A percentile compares a stretch with the other conserved stretches of the same genome.
These are phyloP conservation scores for Caenorhabditis becei DNA, from an alignment of 2,888 invertebrate species.

Conservation along the genomic window DNA sequence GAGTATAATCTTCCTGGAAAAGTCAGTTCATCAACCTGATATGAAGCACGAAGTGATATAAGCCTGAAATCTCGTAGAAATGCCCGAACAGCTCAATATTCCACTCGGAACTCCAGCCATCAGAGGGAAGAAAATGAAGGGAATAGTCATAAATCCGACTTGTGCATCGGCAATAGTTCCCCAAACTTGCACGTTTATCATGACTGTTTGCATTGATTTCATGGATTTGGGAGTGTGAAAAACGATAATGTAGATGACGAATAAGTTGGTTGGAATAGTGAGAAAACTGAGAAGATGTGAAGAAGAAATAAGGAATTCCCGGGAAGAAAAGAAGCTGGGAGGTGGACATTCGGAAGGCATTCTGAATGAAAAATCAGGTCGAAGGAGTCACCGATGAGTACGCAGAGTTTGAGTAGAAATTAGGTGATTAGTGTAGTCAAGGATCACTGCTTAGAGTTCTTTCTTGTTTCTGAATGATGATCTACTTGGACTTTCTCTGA, in stretches of 20 bases:
- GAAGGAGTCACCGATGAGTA: too few species aligned
- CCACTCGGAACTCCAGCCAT: conserved; percentile 7
- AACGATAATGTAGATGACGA: conserved; percentile 7
- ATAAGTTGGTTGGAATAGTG: conserved; percentile 3
- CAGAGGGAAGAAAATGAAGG: conserved; percentile 6
- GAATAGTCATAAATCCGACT: background rate
- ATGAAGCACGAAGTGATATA: background rate
- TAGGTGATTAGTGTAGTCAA: too few species aligned
- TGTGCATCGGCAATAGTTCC: conserved; percentile 1
- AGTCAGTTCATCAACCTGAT: too few species aligned
- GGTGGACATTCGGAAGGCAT: too few species aligned
- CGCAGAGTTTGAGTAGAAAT: too few species aligned
- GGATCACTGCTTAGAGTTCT: too few species aligned
- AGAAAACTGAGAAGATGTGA: conserved; percentile 1
- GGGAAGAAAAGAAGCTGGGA: background rate
- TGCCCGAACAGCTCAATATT: background rate
- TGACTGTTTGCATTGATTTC: background rate
- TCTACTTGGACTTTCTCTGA: too few species aligned
- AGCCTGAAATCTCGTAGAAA: background rate
- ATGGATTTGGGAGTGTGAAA: conserved; percentile 6
- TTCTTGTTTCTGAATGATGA: too few species aligned
- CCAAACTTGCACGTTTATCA: conserved; percentile 25
- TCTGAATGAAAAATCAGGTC: too few species aligned
- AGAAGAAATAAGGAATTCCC: background rate
- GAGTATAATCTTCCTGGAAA: too few species aligned